A percentile compares a stretch with the other conserved stretches of the same genome.
phyloP scores from a whole-genome alignment of 2,797 vertebrate genomes.

The Masticophis lateralis region DNA sequence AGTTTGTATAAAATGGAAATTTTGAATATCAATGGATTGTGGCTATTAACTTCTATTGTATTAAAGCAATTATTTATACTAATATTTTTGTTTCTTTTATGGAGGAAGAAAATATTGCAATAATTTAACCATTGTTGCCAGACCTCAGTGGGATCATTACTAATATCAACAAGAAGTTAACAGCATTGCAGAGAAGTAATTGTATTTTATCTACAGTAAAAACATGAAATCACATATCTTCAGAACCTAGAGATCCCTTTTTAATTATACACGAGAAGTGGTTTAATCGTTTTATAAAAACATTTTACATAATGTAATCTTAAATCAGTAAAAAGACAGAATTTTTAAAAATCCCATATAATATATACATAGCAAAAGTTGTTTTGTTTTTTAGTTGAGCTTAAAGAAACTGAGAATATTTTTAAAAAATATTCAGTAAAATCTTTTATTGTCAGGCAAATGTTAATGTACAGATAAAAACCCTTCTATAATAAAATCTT shows the following conservation, averaged over 20 bases:
- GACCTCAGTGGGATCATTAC: neutral
- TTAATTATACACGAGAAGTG: conserved; percentile 48
- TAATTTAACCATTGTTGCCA: neutral
- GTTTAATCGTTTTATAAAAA: conserved; percentile 43
- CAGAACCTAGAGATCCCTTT: conserved; percentile 3
- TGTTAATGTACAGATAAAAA: conserved; percentile 7
- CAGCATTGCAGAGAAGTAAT: conserved; percentile 12
- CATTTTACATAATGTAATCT: conserved; percentile 21
- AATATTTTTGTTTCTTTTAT: neutral
- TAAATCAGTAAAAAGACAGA: conserved; percentile 28
- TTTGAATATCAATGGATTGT: neutral
- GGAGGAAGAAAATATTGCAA: neutral
- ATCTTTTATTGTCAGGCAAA: neutral
- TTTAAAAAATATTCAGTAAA: neutral
- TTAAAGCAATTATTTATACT: neutral
- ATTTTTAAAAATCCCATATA: conserved; percentile 16
- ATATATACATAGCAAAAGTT: conserved; percentile 19
- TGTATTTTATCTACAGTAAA: conserved; percentile 46
- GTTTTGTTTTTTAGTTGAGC: conserved; percentile 32
- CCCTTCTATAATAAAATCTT: neutral
- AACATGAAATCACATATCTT: conserved; percentile 37
- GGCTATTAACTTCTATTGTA: neutral
- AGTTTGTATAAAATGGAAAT: neutral
- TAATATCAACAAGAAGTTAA: conserved; percentile 14
- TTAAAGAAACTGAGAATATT: neutral